Base-by-base conservation (phyloP, 1,140 invertebrate genomes). In the Aplysia californica region DNA sequence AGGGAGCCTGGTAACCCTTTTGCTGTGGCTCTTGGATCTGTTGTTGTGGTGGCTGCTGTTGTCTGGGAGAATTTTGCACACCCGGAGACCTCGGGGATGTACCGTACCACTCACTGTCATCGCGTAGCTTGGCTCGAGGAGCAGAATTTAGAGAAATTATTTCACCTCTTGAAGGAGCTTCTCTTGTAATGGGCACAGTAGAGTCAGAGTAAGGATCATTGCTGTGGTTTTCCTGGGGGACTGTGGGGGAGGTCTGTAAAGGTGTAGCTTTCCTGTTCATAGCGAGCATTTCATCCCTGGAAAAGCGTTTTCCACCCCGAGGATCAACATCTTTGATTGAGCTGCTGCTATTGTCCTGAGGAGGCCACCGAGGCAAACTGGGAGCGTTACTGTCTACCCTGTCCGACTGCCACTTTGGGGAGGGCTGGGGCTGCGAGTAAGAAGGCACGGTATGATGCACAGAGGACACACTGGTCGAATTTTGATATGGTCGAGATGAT, bases 201-300 rank as follows among this genome's bases (percentile, higher is more conserved):
- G 69, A 75, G 15, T 39, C 50, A 10, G 58, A 33, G 21, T 64
- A 58, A 10, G 56, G 44, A 15, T n/a, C 39, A 15, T 59, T 38
- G 31, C 44, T 20, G 18, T 29, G 23, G 2, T 6, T 61, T 15
- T 70, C 64, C 67, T 68, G 44, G 41, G 56, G 35, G 23, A 75
- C 33, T 50, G 50, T 29, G 23, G 79, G 81, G 26, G 77, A 72
- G 18, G 71, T 56, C 44, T 81, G 79, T 31, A 86, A 58, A 2
- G 86, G 86, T 23, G 79, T 85, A 35, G 84, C 80, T 81, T 81
- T 87, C 29, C 83, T 78, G 70, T 86, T 88, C 83, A 86, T 90
- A 70, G 80, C 85, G 73, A 85, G 75, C 83, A 86, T 82, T 73
- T 87, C 87, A 35, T 84, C 85, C 38, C 81, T 76, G 10, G 84